Evolutionary conservation across 35 echinoderm and acorn worm genomes (phyloP), one percentile per base, ranked within the genome.

Genomic region (Apostichopus japonicus): DNA sequence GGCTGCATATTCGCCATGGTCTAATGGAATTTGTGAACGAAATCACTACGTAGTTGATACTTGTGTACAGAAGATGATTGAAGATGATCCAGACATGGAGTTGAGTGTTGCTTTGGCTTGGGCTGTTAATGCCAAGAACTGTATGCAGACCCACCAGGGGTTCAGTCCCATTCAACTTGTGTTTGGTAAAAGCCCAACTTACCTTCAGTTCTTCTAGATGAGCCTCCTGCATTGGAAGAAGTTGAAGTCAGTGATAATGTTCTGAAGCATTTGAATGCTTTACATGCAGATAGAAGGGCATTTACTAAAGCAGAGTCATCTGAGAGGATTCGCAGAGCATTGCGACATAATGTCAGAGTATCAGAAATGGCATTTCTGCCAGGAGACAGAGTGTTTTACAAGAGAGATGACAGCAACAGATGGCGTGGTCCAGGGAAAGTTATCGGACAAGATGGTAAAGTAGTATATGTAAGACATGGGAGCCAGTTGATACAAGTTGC

Each of bases 361-460:
- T 7, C 79, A 44, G 79, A 53, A 1, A 53, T 7, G 6, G n/a
- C 21, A 0, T 87, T 87, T 65, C 5, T 4, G 61, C 84, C 61
- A 58, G 55, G 84, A 62, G 84, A 87, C 15, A 77, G 86, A 21
- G 71, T 90, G 16, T 71, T 83, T 59, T 93, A 79, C 56, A 93
- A 93, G 55, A 24, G 86, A n/a, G 77, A 93, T 93, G 92, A 93
- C 80, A 93, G 82, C 63, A 86, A 86, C 23, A 93, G n/a, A n/a
- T n/a, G n/a, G n/a, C n/a, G n/a, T n/a, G n/a, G n/a, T n/a, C n/a
- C n/a, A n/a, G n/a, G n/a, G n/a, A n/a, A n/a, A n/a, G n/a, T n/a
- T n/a, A n/a, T n/a, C n/a, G n/a, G n/a, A n/a, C n/a, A n/a, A n/a
- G n/a, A n/a, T n/a, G n/a, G n/a, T n/a, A n/a, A n/a, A n/a, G n/a